A percentile compares a stretch with the other conserved stretches of the same genome.
Evolutionary conservation across 1,140 invertebrate species (phyloP).

Genomic region (Ceratina australensis): DNA sequence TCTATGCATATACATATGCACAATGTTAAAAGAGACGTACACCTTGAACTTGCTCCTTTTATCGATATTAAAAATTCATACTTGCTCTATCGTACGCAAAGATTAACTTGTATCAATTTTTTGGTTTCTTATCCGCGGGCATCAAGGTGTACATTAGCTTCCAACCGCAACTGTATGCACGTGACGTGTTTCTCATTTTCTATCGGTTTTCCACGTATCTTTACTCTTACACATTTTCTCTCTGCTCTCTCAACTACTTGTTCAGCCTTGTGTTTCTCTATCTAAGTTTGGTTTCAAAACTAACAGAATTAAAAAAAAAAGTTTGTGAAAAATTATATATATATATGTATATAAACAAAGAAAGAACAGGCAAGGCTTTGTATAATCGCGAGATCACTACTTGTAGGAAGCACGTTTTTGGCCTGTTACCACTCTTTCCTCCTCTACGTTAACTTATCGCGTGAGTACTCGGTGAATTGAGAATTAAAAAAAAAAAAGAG

Average conservation of each 20-base stretch:
- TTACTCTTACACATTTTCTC: slow-evolving; percentile 20
- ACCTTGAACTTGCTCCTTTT: too few species aligned
- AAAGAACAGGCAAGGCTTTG: slow-evolving; percentile 53
- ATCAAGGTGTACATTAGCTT: too few species aligned
- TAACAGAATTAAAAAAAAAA: slow-evolving; percentile 46
- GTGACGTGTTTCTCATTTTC: not conserved
- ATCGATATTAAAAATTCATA: too few species aligned
- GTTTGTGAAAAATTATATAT: too few species aligned
- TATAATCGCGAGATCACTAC: slow-evolving; percentile 49
- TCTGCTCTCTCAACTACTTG: slow-evolving; percentile 26
- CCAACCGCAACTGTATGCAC: too few species aligned
- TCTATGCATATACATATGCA: too few species aligned
- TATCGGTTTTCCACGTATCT: not conserved
- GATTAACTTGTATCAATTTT: too few species aligned
- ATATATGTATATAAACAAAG: slow-evolving; percentile 14
- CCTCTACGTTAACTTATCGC: slow-evolving; percentile 35
- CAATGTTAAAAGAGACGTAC: too few species aligned
- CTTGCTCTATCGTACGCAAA: too few species aligned
- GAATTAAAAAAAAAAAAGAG: slow-evolving; percentile 36
- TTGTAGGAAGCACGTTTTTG: slow-evolving; percentile 33
- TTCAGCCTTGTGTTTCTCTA: slow-evolving; percentile 28
- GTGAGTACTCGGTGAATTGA: slow-evolving; percentile 42
- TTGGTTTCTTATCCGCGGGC: too few species aligned
- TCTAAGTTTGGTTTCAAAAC: slow-evolving; percentile 25
- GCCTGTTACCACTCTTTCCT: slow-evolving; percentile 41